Base-by-base conservation (phyloP, 1,140 invertebrate genomes). In the Rhagoletis zephyria region DNA sequence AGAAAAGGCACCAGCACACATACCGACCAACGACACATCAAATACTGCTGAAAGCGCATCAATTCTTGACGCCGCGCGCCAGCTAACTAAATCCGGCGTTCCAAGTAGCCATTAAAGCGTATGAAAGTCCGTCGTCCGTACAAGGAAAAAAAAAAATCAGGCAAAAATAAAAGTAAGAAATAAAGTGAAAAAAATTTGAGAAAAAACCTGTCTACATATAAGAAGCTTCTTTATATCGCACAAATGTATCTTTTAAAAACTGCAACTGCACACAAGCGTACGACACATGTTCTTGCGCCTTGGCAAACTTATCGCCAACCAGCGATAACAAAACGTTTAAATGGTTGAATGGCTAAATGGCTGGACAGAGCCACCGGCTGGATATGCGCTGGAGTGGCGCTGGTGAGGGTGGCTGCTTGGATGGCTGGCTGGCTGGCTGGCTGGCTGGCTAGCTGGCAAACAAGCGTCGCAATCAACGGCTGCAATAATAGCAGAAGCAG, bases 261-360 rank as follows among this genome's bases (percentile, higher is more conserved):
- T 85, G 60, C 67, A 81, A 77, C 67, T 77, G 56, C 42, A 61
- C 67, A 87, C 16, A 88, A 88, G 61, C 77, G 85, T 64, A 81
- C 64, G 77, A 86, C 91, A 92, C 90, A 91, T 92, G 91, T 92
- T 92, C 91, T 92, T 92, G 91, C 91, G 91, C 91, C 91, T 91
- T 89, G 90, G 92, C 74, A 87, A 88, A 85, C 85, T 85, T 85
- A 63, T 85, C 85, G 60, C 85, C 74, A 59, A 30, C 16, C 9
- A 60, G 60, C 85, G 85, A 85, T 85, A 85, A 81, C 74, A 81
- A 81, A 81, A 81, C 42, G 74, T 81, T 81, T 81, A 81, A 81
- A 81, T 56, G 74, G 16, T 81, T 81, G n/a, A 81, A 81, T 74
- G 70, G 14, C n/a, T 51, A 48, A 74, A 48, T 56, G 74, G 48